Evolutionary conservation across 1,140 invertebrate genomes (phyloP), one percentile per base, ranked within the genome.

Genomic region (Apis cerana): DNA sequence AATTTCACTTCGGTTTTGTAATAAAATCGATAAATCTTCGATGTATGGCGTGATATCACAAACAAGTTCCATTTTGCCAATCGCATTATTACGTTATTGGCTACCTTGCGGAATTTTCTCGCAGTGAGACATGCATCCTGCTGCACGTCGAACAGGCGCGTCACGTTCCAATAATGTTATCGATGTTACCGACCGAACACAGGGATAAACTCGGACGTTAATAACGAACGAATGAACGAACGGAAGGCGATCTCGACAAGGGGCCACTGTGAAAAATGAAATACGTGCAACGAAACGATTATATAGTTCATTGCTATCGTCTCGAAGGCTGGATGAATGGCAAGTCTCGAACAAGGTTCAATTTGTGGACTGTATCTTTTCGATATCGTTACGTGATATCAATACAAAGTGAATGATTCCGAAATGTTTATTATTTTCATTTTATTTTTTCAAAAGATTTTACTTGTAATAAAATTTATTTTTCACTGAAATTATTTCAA

Each of bases 231-330:
- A 75, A 75, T 15, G n/a, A 74, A 61, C 19, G 33, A 75, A 61
- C 10, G 62, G 23, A 67, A 65, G 23, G 17, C 43, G 56, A 27
- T 59, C 43, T 12, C 7, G 23, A 15, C 56, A 33, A n/a, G 13
- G 23, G 1, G 9, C 21, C 9, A 11, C 7, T 11, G 23, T 19
- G 10, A 61, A 13, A 75, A 75, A 75, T 75, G 74, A 75, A 75
- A 75, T 75, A 75, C 74, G 74, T 75, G 74, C 43, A 27, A 54
- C 74, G 74, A 64, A 64, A 75, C 74, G 74, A 75, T 75, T 75
- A 52, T 64, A 54, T 13, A 62, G 43, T 75, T 75, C 59, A 54
- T 75, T 52, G 50, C 17, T 17, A 33, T 10, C 23, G 10, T 9
- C 50, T 54, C 8, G 59, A 17, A 10, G n/a, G 64, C 64, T 75